A percentile compares a stretch with the other conserved stretches of the same genome.
These are phyloP conservation scores for Dallia pectoralis DNA, from an alignment of 2,797 vertebrate genomes.

Conservation along the genomic window DNA sequence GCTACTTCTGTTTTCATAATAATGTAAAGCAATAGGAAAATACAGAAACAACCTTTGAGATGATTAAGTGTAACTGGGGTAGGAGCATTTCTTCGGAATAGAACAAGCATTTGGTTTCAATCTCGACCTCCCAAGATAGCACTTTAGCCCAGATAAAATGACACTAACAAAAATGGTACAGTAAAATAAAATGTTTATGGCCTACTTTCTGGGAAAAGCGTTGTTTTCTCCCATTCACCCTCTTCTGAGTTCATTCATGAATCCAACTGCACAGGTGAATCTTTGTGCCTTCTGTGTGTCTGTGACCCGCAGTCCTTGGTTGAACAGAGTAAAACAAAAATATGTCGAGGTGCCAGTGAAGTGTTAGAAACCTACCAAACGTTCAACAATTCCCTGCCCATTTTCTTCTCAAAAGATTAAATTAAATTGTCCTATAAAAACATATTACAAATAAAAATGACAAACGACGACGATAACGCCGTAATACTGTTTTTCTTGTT, in stretches of 20 bases:
- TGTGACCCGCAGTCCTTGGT: neutral
- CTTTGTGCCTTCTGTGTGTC: neutral
- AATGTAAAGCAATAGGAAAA: neutral
- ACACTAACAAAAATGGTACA: neutral
- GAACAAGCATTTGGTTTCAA: constrained; percentile 14
- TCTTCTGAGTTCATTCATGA: neutral
- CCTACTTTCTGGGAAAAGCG: neutral
- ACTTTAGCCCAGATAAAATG: neutral
- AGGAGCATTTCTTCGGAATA: neutral
- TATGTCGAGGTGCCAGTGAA: constrained; percentile 17
- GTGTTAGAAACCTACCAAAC: constrained; percentile 6
- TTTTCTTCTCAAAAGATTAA: constrained; percentile 24
- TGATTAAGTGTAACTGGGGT: constrained; percentile 1
- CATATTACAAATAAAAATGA: constrained; percentile 51
- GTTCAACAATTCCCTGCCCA: constrained; percentile 6
- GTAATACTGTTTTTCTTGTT: constrained; percentile 58
- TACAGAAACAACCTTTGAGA: constrained; percentile 13
- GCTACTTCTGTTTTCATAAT: constrained; percentile 10
- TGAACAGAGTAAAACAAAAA: neutral
- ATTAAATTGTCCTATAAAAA: constrained; percentile 47
- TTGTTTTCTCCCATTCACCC: neutral
- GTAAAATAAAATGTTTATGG: neutral
- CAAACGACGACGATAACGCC: constrained; percentile 42
- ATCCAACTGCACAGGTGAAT: neutral
- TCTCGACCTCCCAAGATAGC: neutral